Evolutionary conservation across 2,888 invertebrate species (phyloP).

Genomic region (Phania funesta): DNA sequence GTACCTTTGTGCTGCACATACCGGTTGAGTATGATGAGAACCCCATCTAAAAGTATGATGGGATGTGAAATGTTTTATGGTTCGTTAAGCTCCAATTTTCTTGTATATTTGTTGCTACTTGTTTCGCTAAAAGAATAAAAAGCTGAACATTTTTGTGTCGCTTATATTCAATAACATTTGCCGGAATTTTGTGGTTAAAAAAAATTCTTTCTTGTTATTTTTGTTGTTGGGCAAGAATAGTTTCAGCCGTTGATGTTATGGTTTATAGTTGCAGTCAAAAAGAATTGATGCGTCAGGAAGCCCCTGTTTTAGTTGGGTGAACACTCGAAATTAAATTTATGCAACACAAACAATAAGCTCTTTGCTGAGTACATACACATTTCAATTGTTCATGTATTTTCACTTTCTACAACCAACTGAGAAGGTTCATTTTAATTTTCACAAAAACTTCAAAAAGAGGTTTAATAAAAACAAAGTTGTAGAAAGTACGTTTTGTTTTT

Average conservation of each 20-base stretch:
- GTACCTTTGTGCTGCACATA: slow-evolving; percentile 6
- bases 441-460: too few species aligned
- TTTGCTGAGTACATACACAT: too few species aligned
- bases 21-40: slow-evolving; percentile 19
- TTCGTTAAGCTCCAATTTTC: slow-evolving; percentile 62
- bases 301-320: slow-evolving; percentile 4
- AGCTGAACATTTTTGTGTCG: not conserved
- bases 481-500: too few species aligned
- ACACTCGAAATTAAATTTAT: slow-evolving; percentile 34
- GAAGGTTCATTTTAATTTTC: too few species aligned
- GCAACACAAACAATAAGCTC: not conserved
- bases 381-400: not conserved
- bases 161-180: slow-evolving; percentile 24
- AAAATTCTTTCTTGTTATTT: not conserved
- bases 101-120: slow-evolving; percentile 46
- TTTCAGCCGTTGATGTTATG: not conserved
- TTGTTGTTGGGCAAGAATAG: not conserved
- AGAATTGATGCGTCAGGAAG: slow-evolving; percentile 32
- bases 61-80: slow-evolving; percentile 48
- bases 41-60: slow-evolving; percentile 12
- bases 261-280: slow-evolving; percentile 6
- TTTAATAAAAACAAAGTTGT: too few species aligned
- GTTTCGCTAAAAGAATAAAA: slow-evolving; percentile 30
- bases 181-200: slow-evolving; percentile 52
- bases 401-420: too few species aligned